Conservation (phyloP, 2,113 vertebrate genomes). For the Symphodus melops region DNA sequence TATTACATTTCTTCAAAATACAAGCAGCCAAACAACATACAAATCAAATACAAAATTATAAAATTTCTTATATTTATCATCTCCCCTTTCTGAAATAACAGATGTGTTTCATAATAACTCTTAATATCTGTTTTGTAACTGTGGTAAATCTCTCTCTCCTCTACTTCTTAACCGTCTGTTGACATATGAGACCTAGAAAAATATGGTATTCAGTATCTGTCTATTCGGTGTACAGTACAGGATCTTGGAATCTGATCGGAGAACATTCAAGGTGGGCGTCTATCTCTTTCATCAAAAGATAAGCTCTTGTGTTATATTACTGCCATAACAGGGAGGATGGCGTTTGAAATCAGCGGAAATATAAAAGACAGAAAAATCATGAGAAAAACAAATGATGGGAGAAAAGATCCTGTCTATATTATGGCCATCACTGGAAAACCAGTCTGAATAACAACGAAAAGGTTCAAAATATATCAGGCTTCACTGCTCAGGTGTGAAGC, state of each 20-base stretch:
- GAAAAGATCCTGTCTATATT: conserved; percentile 18
- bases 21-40: conserved; percentile 88
- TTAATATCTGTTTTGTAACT: conserved; percentile 61
- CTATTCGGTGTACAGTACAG: conserved; percentile 72
- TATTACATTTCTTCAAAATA: conserved; percentile 88
- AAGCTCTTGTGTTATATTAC: conserved; percentile 43
- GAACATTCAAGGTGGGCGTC: conserved; percentile 79
- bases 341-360: conserved; percentile 44
- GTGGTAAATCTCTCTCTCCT: conserved; percentile 69
- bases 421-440: conserved; percentile 45
- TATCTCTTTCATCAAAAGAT: conserved; percentile 62
- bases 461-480: conserved; percentile 21
- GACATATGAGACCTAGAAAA: conserved; percentile 78
- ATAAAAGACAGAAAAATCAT: conserved; percentile 38
- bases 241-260: conserved; percentile 63
- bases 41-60: conserved; percentile 90
- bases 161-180: conserved; percentile 59
- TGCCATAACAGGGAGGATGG: conserved; percentile 21
- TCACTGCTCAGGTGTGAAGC: conserved; percentile 44
- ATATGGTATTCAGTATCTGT: conserved; percentile 78
- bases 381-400: conserved; percentile 36
- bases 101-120: conserved; percentile 76
- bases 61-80: conserved; percentile 86
- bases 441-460: conserved; percentile 32
- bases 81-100: conserved; percentile 75